These are phyloP conservation scores for Macaria notata DNA, from an alignment of 2,888 invertebrate species.

Conservation along the genomic window DNA sequence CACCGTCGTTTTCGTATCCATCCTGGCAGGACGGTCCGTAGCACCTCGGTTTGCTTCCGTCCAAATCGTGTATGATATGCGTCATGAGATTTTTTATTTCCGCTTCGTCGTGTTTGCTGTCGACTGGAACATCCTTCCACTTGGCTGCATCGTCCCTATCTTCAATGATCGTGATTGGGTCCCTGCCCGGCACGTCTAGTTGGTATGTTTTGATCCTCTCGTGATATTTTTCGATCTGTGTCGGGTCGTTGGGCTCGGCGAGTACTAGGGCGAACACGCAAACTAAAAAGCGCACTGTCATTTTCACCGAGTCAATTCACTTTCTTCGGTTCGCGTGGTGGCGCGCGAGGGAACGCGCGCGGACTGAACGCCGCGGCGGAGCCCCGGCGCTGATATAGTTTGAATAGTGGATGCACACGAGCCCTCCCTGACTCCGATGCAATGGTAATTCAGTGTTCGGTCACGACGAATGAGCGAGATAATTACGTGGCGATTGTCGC, in stretches of 20 bases:
- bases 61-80: slow-evolving; percentile 67
- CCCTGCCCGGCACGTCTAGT: slow-evolving; percentile 80
- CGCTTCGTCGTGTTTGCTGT: slow-evolving; percentile 47
- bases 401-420: slow-evolving; percentile 72
- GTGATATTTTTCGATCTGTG: slow-evolving; percentile 61
- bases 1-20: slow-evolving; percentile 54
- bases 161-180: slow-evolving; percentile 83
- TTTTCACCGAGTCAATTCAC: slow-evolving; percentile 69
- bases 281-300: slow-evolving; percentile 65
- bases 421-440: slow-evolving; percentile 77
- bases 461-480: slow-evolving; percentile 78
- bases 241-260: slow-evolving; percentile 56
- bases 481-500: slow-evolving; percentile 76
- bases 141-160: slow-evolving; percentile 50
- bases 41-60: slow-evolving; percentile 62
- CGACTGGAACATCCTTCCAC: slow-evolving; percentile 48
- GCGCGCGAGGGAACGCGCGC: slow-evolving; percentile 62
- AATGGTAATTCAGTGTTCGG: slow-evolving; percentile 70
- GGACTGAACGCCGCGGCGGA: slow-evolving; percentile 67
- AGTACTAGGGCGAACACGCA: slow-evolving; percentile 54
- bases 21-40: slow-evolving; percentile 75
- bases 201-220: slow-evolving; percentile 76
- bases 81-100: slow-evolving; percentile 71
- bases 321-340: slow-evolving; percentile 65
- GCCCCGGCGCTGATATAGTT: slow-evolving; percentile 72